Conservation (phyloP, 2,113 vertebrate species). For the Tamias sibiricus region DNA sequence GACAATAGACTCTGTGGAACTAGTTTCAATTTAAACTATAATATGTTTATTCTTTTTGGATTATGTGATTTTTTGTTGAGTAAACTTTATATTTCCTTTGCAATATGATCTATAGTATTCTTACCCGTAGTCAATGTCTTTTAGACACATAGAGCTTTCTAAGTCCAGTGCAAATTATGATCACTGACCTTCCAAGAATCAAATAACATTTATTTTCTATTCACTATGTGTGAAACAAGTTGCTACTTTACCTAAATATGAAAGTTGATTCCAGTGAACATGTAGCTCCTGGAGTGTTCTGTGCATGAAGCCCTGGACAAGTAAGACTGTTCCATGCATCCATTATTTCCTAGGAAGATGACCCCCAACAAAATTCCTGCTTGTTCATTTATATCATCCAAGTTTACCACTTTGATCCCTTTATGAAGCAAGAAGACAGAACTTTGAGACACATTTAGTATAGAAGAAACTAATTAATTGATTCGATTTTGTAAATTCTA, state of each 20-base stretch:
- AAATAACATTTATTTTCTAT: no score
- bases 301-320: neutral
- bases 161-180: neutral
- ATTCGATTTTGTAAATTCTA: neutral
- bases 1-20: neutral
- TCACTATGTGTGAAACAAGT: no score
- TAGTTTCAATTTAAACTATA: conserved; percentile 17
- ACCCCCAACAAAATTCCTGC: neutral
- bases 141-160: neutral
- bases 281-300: neutral
- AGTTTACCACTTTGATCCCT: neutral
- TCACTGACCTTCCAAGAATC: no score
- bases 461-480: neutral
- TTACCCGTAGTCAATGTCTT: conserved; percentile 6
- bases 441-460: neutral
- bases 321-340: neutral
- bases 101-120: neutral
- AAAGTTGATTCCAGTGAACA: neutral
- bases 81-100: conserved; percentile 42
- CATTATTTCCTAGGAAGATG: neutral
- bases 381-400: neutral
- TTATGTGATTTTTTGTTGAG: conserved; percentile 5
- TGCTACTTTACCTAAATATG: no score
- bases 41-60: neutral
- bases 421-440: neutral